Conservation (phyloP, 2,113 vertebrate species). For the Oreotrochilus melanogaster region DNA sequence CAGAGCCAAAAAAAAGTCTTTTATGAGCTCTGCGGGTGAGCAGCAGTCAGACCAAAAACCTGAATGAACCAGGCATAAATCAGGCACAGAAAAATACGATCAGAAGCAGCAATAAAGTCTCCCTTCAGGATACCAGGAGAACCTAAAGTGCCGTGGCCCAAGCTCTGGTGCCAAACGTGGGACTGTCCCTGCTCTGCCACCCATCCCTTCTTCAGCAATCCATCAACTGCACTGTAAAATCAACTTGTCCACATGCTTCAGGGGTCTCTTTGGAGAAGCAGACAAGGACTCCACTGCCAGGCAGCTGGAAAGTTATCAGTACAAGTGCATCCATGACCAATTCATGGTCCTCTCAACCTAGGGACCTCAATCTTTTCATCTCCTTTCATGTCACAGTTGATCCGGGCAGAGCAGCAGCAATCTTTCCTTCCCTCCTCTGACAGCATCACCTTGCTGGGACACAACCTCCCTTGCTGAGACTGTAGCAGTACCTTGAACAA, state of each 20-base stretch:
- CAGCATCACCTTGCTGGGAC: not conserved
- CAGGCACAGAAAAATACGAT: not conserved
- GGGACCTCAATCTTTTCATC: not conserved
- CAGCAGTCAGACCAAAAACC: not conserved
- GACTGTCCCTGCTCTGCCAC: not conserved
- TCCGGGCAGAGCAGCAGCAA: not conserved
- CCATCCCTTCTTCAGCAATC: not conserved
- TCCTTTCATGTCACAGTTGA: not conserved
- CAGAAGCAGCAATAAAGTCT: not conserved
- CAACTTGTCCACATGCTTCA: not conserved
- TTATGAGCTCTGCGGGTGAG: not conserved
- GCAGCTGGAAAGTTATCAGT: not conserved
- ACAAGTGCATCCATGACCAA: not conserved
- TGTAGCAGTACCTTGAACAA: not conserved
- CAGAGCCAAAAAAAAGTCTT: not conserved
- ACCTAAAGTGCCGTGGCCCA: not conserved
- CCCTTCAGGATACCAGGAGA: not conserved
- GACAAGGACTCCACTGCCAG: not conserved
- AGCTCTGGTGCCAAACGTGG: not conserved
- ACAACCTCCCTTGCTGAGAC: not conserved
- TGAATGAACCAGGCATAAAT: not conserved
- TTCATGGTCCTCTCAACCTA: not conserved
- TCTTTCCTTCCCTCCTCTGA: not conserved
- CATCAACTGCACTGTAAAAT: accelerated
- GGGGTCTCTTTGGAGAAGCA: not conserved